Evolutionary conservation across 2,888 invertebrate genomes (phyloP).

Genomic region (Dicyrtoma fusca): DNA sequence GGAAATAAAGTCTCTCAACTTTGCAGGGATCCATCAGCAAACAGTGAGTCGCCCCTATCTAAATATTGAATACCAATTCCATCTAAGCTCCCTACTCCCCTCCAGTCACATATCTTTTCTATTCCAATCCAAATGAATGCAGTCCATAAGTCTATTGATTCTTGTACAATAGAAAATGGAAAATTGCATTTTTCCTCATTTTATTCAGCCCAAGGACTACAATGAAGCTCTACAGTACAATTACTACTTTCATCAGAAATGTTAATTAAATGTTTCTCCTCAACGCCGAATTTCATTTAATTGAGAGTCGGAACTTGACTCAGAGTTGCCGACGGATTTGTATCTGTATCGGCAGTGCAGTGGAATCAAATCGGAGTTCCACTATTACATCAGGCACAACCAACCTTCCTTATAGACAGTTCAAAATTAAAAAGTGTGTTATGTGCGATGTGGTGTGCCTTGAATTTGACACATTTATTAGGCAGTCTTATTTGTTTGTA

Average conservation of each 20-base stretch:
- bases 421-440: too few relatives aligned
- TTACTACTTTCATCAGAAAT: not conserved
- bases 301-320: not conserved
- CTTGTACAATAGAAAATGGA: slow-evolving; percentile 4
- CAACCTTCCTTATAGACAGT: too few relatives aligned
- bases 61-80: slow-evolving; percentile 18
- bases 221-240: slow-evolving; percentile 17
- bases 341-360: too few relatives aligned
- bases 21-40: not conserved
- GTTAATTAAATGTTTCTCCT: slow-evolving; percentile 16
- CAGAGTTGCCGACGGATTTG: too few relatives aligned
- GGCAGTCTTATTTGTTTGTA: too few relatives aligned
- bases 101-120: not conserved
- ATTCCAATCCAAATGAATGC: slow-evolving; percentile 6
- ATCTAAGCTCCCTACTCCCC: not conserved
- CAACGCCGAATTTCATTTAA: not conserved
- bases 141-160: slow-evolving; percentile 17
- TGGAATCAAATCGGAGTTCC: too few relatives aligned
- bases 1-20: too few relatives aligned
- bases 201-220: not conserved
- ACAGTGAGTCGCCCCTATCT: slow-evolving; percentile 3
- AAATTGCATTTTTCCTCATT: slow-evolving; percentile 8
- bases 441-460: too few relatives aligned
- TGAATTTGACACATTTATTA: too few relatives aligned
- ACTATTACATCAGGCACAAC: too few relatives aligned